phyloP scores from a whole-genome alignment of 2,888 invertebrate species.

The Eupithecia dodoneata region DNA sequence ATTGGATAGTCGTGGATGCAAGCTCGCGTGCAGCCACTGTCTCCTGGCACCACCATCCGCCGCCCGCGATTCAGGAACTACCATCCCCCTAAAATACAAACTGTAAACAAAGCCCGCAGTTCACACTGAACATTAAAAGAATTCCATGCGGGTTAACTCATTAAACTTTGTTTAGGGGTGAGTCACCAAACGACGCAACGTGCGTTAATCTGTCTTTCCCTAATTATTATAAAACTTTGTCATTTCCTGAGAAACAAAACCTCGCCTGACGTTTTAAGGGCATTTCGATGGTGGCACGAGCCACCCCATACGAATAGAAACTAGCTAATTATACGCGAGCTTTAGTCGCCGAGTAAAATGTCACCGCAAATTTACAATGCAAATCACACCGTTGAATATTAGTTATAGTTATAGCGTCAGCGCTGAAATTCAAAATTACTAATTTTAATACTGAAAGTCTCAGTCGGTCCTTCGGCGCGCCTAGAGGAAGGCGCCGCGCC shows the following conservation, averaged over 20 bases:
- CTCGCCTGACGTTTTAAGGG: slow-evolving; percentile 67
- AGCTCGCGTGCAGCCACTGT: slow-evolving; percentile 74
- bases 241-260: slow-evolving; percentile 48
- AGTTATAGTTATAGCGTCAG: slow-evolving; percentile 80
- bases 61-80: slow-evolving; percentile 70
- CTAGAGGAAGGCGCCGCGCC: slow-evolving; percentile 74
- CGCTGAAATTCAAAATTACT: slow-evolving; percentile 81
- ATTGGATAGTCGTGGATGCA: slow-evolving; percentile 70
- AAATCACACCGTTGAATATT: slow-evolving; percentile 81
- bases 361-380: slow-evolving; percentile 83
- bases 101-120: slow-evolving; percentile 70
- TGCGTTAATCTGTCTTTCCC: slow-evolving; percentile 54
- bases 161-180: slow-evolving; percentile 55
- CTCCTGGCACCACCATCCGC: slow-evolving; percentile 83
- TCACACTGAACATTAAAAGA: slow-evolving; percentile 49
- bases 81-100: slow-evolving; percentile 61
- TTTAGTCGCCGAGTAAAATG: slow-evolving; percentile 75
- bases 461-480: slow-evolving; percentile 80
- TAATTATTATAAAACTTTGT: slow-evolving; percentile 51
- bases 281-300: slow-evolving; percentile 63
- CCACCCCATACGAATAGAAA: slow-evolving; percentile 78
- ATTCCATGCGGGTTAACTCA: slow-evolving; percentile 50
- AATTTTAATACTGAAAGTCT: slow-evolving; percentile 81
- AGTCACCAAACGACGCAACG: slow-evolving; percentile 52
- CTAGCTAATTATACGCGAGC: slow-evolving; percentile 82